Percentiles rank a stretch among this genome's conserved stretches.
Evolutionary conservation across 2,888 invertebrate species (phyloP).

Genomic region (Aspidiotus rigidus): DNA sequence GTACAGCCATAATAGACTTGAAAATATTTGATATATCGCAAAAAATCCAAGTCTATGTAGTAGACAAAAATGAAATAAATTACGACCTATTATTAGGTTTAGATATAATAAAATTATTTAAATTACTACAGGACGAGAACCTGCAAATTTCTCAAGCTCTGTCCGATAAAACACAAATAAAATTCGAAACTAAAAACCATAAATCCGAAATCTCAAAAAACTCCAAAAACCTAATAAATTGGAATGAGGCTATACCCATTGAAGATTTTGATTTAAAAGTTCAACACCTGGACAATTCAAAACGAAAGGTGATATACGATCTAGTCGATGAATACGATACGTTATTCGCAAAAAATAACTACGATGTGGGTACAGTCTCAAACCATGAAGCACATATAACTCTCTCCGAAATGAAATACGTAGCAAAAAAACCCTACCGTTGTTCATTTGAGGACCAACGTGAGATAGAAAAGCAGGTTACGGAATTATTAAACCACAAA

Average conservation of each 20-base stretch:
- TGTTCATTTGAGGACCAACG: conserved; percentile 1
- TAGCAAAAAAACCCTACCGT: no score
- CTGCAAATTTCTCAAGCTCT: no score
- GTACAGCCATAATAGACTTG: no score
- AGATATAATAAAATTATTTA: conserved; percentile 1
- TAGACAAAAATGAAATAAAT: no score
- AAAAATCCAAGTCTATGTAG: conserved; percentile 1
- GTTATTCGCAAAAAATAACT: no score
- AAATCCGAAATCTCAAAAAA: not conserved
- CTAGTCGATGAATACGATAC: no score
- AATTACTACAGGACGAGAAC: no score
- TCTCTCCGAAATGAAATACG: not conserved
- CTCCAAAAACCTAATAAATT: not conserved
- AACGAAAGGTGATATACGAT: not conserved
- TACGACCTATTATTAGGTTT: no score
- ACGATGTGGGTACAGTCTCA: no score
- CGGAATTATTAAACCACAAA: not conserved
- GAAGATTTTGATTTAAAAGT: conserved; percentile 1
- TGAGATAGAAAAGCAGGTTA: not conserved
- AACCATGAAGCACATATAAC: conserved; percentile 2
- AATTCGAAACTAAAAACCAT: no score
- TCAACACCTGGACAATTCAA: not conserved
- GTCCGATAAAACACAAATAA: not conserved
- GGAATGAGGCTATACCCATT: no score
- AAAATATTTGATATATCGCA: not conserved